Base-by-base conservation (phyloP, 2,113 vertebrate species). In the Dromiciops gliroides region DNA sequence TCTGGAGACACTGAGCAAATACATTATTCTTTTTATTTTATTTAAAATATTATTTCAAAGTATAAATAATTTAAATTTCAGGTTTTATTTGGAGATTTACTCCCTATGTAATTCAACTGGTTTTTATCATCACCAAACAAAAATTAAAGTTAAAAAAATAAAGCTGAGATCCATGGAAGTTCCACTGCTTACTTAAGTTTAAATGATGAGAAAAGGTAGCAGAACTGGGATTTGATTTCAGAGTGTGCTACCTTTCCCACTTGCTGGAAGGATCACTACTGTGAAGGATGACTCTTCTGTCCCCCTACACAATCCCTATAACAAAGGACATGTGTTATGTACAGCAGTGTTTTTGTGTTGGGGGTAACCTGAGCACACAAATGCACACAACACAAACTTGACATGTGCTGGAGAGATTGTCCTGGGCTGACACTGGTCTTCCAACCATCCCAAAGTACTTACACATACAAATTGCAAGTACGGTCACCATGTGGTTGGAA, bases 381-480 rank as follows among this genome's bases (percentile, higher is more conserved):
- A n/a, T 44, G 8, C 67, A 44, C 7, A 83, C 19, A 23, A 23
- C 19, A 23, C 3, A 16, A 1, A 22, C n/a, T 44, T 19, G 44
- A 11, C 37, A 83, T 90, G 3, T 90, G 47, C 47, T 90, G 89
- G 8, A 49, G 26, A 89, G 25, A 49, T 48, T 49, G 89, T 48
- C 47, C 89, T 48, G 25, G 26, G 26, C 5, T 90, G 48, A 90
- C 89, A 49, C 28, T 44, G 94, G 8, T 22, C 31, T 91, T 89
- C 11, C 50, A 96, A 93, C 1, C 37, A 90, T 88, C 14, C 51
- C 48, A 51, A 91, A 88, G 90, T 23, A 91, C 51, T 50, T 93
- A 52, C 48, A 90, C 26, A 95, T 51, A 90, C 56, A 53, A 88
- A 47, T 94, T 93, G 89, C 91, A 51, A 95, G 44, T n/a, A 60